phyloP scores from a whole-genome alignment of 2,113 vertebrate genomes.

The Pituophis catenifer region DNA sequence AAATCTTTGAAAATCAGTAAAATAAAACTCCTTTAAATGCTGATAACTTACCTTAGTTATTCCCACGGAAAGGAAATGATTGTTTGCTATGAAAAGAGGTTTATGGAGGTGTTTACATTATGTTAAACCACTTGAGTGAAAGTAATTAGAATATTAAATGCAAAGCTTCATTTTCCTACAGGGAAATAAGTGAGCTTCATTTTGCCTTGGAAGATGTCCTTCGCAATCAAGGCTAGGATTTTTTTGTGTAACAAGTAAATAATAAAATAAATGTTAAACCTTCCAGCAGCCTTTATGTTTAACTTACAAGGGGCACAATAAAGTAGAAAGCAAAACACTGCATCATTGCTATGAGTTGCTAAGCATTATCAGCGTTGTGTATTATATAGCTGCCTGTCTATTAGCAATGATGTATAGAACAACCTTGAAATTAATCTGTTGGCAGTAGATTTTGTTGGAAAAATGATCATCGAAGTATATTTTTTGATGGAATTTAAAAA shows the following conservation, averaged over 20 bases:
- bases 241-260: constrained; percentile 47
- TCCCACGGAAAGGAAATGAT: neutral
- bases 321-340: neutral
- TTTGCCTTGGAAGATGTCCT: constrained; percentile 34
- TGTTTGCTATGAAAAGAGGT: neutral
- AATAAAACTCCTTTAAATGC: neutral
- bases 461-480: neutral
- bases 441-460: neutral
- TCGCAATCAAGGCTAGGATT: constrained; percentile 45
- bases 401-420: neutral
- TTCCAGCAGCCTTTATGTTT: constrained; percentile 25
- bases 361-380: neutral
- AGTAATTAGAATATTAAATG: constrained; percentile 33
- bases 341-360: neutral
- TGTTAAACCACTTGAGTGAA: constrained; percentile 13
- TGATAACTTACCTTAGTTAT: neutral
- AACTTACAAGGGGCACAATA: constrained; percentile 9
- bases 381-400: neutral
- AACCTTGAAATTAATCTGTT: neutral
- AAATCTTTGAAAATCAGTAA: neutral
- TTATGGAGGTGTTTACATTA: neutral
- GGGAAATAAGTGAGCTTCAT: constrained; percentile 14
- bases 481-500: neutral
- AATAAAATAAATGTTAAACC: constrained; percentile 51
- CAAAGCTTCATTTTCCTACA: constrained; percentile 23